These are phyloP conservation scores for Champsocephalus esox DNA, from an alignment of 2,797 vertebrate genomes.

Conservation along the genomic window DNA sequence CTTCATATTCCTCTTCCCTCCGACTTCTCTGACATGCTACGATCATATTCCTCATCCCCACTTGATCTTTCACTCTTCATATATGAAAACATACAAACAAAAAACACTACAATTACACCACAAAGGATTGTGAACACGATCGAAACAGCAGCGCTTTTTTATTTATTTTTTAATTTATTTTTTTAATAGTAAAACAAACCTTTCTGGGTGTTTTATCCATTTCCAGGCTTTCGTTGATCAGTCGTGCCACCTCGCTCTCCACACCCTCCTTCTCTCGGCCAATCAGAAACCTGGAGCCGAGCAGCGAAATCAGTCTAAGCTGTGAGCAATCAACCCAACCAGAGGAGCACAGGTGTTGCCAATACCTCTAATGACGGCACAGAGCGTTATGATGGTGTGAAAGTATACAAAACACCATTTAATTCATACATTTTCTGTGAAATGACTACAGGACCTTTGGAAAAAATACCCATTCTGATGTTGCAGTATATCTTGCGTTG, in stretches of 20 bases:
- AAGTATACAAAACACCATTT: too few relatives aligned
- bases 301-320: slow-evolving; percentile 14
- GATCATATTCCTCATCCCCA: slow-evolving; percentile 39
- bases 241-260: slow-evolving; percentile 92
- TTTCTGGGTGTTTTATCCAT: slow-evolving; percentile 82
- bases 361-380: background rate
- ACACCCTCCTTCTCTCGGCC: slow-evolving; percentile 92
- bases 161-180: slow-evolving; percentile 50
- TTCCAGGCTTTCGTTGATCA: slow-evolving; percentile 93
- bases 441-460: background rate
- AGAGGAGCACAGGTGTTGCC: slow-evolving; percentile 15
- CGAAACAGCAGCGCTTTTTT: slow-evolving; percentile 42
- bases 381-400: too few relatives aligned
- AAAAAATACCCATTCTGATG: background rate
- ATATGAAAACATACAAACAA: slow-evolving; percentile 6
- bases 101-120: background rate
- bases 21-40: slow-evolving; percentile 41
- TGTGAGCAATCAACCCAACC: background rate
- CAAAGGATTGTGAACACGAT: background rate
- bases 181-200: slow-evolving; percentile 50
- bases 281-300: slow-evolving; percentile 90
- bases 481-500: background rate
- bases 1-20: slow-evolving; percentile 41
- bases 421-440: background rate
- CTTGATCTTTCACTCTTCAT: slow-evolving; percentile 37